Percentiles rank a stretch among this genome's conserved stretches.
These are phyloP conservation scores for Gobius niger DNA, from an alignment of 2,113 vertebrate species.

Conservation along the genomic window DNA sequence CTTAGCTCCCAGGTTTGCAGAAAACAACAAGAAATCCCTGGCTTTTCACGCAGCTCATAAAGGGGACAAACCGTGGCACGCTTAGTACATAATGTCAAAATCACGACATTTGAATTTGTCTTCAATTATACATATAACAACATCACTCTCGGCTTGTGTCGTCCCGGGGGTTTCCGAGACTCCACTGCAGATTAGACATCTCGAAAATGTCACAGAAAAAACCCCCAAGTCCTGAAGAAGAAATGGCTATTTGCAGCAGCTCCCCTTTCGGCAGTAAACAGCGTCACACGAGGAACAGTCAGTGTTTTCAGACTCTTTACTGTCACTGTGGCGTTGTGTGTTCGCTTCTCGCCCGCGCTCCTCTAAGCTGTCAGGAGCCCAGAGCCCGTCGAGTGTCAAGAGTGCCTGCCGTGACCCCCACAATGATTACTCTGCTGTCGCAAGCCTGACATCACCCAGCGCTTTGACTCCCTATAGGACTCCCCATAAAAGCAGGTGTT, in stretches of 20 bases:
- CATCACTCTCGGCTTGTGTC: no score
- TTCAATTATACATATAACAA: no score
- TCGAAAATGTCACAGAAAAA: conserved; percentile 34
- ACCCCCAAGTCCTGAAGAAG: conserved; percentile 12
- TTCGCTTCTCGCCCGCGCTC: conserved; percentile 20
- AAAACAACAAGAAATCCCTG: no score
- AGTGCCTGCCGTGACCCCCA: conserved; percentile 30
- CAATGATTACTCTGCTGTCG: conserved; percentile 49
- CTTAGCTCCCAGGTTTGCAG: no score
- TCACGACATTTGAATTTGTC: no score
- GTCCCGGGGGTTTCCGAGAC: no score
- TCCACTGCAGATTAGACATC: conserved; percentile 5
- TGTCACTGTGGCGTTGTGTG: conserved; percentile 27
- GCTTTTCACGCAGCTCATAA: no score
- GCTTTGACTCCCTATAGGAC: conserved; percentile 23
- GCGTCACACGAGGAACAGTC: conserved; percentile 26
- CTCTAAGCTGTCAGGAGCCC: conserved; percentile 30
- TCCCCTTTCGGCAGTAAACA: conserved; percentile 24
- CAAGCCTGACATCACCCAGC: conserved; percentile 62
- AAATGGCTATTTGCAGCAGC: conserved; percentile 43
- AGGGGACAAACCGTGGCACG: no score
- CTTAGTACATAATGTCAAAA: no score
- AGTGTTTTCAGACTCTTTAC: conserved; percentile 18
- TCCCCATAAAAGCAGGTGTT: conserved; percentile 14
- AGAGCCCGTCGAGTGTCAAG: conserved; percentile 10